These are phyloP conservation scores for Ypsolopha sequella DNA, from an alignment of 2,888 invertebrate genomes.

Conservation along the genomic window DNA sequence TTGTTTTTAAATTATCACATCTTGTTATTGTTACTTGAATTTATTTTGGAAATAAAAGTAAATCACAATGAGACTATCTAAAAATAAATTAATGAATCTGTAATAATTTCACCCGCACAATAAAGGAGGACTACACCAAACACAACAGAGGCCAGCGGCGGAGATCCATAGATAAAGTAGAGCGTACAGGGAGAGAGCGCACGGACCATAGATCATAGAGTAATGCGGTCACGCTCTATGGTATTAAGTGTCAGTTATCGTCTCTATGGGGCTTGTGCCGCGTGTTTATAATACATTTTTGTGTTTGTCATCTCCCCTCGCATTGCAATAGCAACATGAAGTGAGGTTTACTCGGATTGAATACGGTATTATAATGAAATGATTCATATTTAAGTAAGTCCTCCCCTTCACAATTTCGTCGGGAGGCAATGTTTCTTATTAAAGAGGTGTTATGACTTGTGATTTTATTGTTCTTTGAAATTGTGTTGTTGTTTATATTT, in stretches of 20 bases:
- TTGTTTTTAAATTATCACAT: too few relatives aligned
- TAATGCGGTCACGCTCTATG: slow-evolving; percentile 69
- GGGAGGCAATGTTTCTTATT: slow-evolving; percentile 67
- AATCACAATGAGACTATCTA: background rate
- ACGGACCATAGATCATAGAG: slow-evolving; percentile 64
- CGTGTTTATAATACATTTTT: slow-evolving; percentile 52
- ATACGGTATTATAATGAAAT: slow-evolving; percentile 71
- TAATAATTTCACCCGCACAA: background rate
- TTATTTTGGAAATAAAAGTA: too few relatives aligned
- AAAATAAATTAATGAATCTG: background rate
- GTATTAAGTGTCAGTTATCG: slow-evolving; percentile 69
- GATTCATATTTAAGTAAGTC: slow-evolving; percentile 71
- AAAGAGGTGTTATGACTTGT: slow-evolving; percentile 60
- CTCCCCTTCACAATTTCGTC: slow-evolving; percentile 45
- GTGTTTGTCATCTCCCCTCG: slow-evolving; percentile 54
- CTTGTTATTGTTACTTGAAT: too few relatives aligned
- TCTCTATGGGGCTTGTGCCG: slow-evolving; percentile 61
- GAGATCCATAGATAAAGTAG: slow-evolving; percentile 49
- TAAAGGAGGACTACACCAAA: slow-evolving; percentile 11
- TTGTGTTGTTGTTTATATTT: too few relatives aligned
- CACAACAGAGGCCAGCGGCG: slow-evolving; percentile 11
- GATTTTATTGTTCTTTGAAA: slow-evolving; percentile 37
- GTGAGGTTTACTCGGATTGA: slow-evolving; percentile 68
- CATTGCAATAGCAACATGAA: slow-evolving; percentile 59
- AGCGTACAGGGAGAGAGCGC: background rate